Conservation (phyloP, 2,113 vertebrate genomes). For the Hystrix cristata region DNA sequence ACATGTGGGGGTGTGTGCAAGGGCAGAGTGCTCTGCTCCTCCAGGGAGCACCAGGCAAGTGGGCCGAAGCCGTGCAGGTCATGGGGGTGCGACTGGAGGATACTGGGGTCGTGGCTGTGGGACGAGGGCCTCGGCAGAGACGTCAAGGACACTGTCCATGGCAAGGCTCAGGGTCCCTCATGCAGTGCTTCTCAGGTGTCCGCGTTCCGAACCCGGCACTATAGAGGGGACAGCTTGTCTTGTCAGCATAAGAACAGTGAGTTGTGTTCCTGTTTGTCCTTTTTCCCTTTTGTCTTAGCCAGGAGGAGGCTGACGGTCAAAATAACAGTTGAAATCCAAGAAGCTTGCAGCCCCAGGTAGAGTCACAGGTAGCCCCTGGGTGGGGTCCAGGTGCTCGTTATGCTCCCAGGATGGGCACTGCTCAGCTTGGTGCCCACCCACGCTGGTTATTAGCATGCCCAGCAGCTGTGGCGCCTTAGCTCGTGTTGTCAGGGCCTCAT, state of each 20-base stretch:
- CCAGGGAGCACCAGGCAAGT: fast-evolving
- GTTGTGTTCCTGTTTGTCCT: neutral
- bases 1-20: fast-evolving
- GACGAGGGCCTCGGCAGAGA: neutral
- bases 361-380: fast-evolving
- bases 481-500: fast-evolving
- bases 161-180: neutral
- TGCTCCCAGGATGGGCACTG: fast-evolving
- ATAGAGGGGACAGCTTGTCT: neutral
- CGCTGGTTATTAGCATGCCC: fast-evolving
- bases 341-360: fast-evolving
- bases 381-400: neutral
- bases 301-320: neutral
- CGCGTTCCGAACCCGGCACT: fast-evolving
- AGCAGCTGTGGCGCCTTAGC: fast-evolving
- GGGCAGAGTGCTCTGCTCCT: neutral
- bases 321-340: neutral
- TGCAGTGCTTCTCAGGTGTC: neutral
- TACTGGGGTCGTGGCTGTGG: fast-evolving
- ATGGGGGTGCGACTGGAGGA: fast-evolving
- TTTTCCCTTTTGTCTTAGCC: neutral
- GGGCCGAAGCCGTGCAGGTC: fast-evolving
- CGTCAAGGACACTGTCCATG: fast-evolving
- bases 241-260: fast-evolving
- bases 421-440: fast-evolving